Conservation (phyloP, 1,140 invertebrate species). For the Aricia agestis region DNA sequence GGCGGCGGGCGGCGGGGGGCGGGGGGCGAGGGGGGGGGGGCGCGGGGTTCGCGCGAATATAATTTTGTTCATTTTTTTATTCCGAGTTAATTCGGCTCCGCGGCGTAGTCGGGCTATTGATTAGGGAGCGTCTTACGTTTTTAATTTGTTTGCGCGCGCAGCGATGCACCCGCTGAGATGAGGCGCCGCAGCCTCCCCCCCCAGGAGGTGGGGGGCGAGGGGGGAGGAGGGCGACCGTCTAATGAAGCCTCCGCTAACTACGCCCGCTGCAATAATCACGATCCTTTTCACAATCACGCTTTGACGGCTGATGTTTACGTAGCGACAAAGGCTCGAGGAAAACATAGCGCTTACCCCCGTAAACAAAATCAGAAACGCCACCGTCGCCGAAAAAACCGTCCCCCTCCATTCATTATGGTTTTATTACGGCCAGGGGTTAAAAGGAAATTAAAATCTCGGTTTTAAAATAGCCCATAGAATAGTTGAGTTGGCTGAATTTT, state of each 20-base stretch:
- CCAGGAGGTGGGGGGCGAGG: slow-evolving; percentile 14
- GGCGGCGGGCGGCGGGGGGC: slow-evolving; percentile 44
- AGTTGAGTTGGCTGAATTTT: neutral
- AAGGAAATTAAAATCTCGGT: neutral
- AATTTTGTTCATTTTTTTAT: slow-evolving; percentile 76
- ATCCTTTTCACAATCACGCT: slow-evolving; percentile 62
- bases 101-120: slow-evolving; percentile 71
- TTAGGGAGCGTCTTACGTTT: slow-evolving; percentile 75
- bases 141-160: slow-evolving; percentile 76
- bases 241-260: slow-evolving; percentile 69
- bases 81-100: slow-evolving; percentile 74
- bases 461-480: neutral
- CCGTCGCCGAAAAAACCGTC: slow-evolving; percentile 19
- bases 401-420: slow-evolving; percentile 5
- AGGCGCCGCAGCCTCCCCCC: slow-evolving; percentile 35
- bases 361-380: slow-evolving; percentile 34
- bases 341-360: slow-evolving; percentile 36
- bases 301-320: slow-evolving; percentile 51
- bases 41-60: slow-evolving; percentile 70
- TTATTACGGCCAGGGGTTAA: neutral
- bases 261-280: slow-evolving; percentile 57
- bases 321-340: slow-evolving; percentile 39
- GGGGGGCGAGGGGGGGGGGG: slow-evolving; percentile 39
- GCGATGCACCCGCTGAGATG: slow-evolving; percentile 66
- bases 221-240: slow-evolving; percentile 32